Conservation (phyloP, 2,797 vertebrate species). For the Eleutherodactylus coqui region DNA sequence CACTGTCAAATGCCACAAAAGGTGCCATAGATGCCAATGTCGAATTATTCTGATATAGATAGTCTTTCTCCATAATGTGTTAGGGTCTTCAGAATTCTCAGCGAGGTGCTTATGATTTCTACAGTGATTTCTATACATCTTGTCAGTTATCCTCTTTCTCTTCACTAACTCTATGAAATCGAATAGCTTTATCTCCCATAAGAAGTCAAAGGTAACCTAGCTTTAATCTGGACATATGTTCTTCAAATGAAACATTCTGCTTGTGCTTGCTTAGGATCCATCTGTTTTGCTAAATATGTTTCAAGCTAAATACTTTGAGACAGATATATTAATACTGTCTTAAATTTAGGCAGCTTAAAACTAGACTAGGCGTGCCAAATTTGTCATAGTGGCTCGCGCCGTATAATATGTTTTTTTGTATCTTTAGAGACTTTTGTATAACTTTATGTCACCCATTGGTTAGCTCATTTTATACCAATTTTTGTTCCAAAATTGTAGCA, state of each 20-base stretch:
- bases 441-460: no score
- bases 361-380: no score
- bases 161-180: background rate
- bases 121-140: background rate
- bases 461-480: no score
- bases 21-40: background rate
- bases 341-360: no score
- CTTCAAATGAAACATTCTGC: background rate
- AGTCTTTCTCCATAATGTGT: background rate
- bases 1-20: background rate
- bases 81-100: background rate
- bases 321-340: no score
- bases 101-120: background rate
- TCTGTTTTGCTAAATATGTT: background rate
- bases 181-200: no score
- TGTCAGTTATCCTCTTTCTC: background rate
- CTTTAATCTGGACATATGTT: no score
- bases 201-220: background rate
- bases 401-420: no score
- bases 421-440: no score
- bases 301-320: no score
- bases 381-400: no score
- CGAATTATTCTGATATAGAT: background rate
- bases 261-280: background rate
- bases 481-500: no score